A percentile compares a stretch with the other conserved stretches of the same genome.
phyloP scores from a whole-genome alignment of 2,888 invertebrate genomes.

The Laspeyria flexula region DNA sequence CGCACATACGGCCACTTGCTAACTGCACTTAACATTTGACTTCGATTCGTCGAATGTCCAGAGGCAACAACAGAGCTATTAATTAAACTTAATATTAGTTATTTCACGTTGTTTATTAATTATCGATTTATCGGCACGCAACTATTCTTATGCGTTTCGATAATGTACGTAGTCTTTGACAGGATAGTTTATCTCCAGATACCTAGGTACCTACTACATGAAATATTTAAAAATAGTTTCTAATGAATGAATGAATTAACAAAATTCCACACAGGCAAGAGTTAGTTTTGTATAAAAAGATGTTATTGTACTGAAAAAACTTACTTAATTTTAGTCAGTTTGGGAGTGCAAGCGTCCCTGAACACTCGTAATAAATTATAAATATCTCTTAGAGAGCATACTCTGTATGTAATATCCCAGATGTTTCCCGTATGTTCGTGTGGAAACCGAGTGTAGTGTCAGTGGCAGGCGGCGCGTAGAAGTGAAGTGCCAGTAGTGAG shows the following conservation, averaged over 20 bases:
- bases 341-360: slow-evolving; percentile 11
- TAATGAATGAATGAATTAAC: no score
- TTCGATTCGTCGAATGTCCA: no score
- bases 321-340: slow-evolving; percentile 9
- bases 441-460: background rate
- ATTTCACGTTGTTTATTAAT: slow-evolving; percentile 43
- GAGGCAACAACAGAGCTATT: no score
- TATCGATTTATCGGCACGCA: slow-evolving; percentile 25
- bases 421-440: background rate
- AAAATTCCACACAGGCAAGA: no score
- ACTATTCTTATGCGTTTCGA: slow-evolving; percentile 29
- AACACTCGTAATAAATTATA: slow-evolving; percentile 6
- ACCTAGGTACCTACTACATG: no score
- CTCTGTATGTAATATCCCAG: background rate
- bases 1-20: no score
- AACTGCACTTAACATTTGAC: no score
- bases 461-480: background rate
- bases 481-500: background rate
- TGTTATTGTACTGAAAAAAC: slow-evolving; percentile 7
- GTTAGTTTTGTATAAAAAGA: slow-evolving; percentile 20
- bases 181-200: no score
- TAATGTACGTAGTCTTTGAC: no score
- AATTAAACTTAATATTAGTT: no score
- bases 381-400: slow-evolving; percentile 4
- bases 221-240: no score